Evolutionary conservation across 1,140 invertebrate genomes (phyloP).

Genomic region (Drosophila athabasca): DNA sequence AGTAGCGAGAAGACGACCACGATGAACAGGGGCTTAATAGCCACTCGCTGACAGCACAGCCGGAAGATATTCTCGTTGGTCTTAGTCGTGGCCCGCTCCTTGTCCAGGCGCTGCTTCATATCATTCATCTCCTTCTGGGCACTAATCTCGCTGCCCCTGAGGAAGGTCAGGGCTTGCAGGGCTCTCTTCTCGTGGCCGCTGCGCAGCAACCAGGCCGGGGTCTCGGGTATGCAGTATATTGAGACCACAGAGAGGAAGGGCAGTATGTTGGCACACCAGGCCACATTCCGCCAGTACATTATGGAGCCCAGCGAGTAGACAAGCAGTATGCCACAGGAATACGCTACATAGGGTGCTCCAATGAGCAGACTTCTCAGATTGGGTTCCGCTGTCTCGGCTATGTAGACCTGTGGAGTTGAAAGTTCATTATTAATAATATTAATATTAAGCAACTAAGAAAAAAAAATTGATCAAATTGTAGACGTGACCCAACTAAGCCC

Average conservation of each 20-base stretch:
- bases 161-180: conserved; percentile 86
- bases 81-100: conserved; percentile 84
- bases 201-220: conserved; percentile 88
- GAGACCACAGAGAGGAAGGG: conserved; percentile 86
- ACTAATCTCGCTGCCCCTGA: conserved; percentile 86
- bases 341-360: conserved; percentile 88
- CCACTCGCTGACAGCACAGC: conserved; percentile 85
- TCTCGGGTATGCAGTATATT: conserved; percentile 88
- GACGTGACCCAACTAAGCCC: too few relatives aligned
- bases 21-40: conserved; percentile 88
- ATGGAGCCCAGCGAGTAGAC: conserved; percentile 88
- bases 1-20: conserved; percentile 89
- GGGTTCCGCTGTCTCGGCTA: conserved; percentile 89
- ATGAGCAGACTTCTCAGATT: conserved; percentile 87
- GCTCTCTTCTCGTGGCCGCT: conserved; percentile 87
- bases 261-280: conserved; percentile 86
- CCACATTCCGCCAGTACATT: conserved; percentile 87
- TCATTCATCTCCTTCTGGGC: conserved; percentile 83
- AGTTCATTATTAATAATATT: not conserved
- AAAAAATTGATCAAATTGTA: not conserved
- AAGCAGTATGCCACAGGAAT: conserved; percentile 89
- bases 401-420: conserved; percentile 85
- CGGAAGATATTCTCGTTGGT: conserved; percentile 84
- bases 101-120: conserved; percentile 82
- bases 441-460: not conserved